phyloP scores from a whole-genome alignment of 2,888 invertebrate genomes.

The Lypha dubia region DNA sequence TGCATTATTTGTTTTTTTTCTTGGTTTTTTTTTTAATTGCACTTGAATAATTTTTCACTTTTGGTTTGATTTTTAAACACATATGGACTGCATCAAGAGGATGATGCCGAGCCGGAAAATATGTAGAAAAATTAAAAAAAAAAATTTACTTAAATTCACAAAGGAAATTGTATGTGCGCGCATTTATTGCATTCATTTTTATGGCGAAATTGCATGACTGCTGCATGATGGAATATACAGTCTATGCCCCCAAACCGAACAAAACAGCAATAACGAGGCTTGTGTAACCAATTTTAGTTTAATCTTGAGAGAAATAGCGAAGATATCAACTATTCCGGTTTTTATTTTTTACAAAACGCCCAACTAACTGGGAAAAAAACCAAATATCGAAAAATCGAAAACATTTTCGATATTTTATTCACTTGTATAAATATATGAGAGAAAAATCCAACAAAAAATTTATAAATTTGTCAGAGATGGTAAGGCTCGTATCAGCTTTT shows the following conservation, averaged over 20 bases:
- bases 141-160: constrained; percentile 59
- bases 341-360: too few relatives aligned
- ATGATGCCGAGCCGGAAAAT: constrained; percentile 19
- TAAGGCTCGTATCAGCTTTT: too few relatives aligned
- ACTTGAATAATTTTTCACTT: constrained; percentile 71
- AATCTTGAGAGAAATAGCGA: neutral
- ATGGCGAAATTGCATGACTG: constrained; percentile 56
- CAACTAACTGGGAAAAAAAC: too few relatives aligned
- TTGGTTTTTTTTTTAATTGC: constrained; percentile 50
- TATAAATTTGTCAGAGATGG: too few relatives aligned
- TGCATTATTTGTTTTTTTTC: constrained; percentile 4
- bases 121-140: constrained; percentile 36
- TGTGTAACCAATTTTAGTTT: neutral
- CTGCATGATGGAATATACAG: constrained; percentile 21
- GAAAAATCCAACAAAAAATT: too few relatives aligned
- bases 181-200: constrained; percentile 69
- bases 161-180: constrained; percentile 65
- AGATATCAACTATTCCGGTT: neutral
- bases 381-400: too few relatives aligned
- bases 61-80: constrained; percentile 68
- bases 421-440: too few relatives aligned
- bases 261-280: neutral
- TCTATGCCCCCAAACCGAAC: constrained; percentile 21
- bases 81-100: constrained; percentile 49
- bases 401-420: too few relatives aligned